A percentile compares a stretch with the other conserved stretches of the same genome.
These are phyloP conservation scores for Perognathus longimembris DNA, from an alignment of 2,113 vertebrate genomes.

Conservation along the genomic window DNA sequence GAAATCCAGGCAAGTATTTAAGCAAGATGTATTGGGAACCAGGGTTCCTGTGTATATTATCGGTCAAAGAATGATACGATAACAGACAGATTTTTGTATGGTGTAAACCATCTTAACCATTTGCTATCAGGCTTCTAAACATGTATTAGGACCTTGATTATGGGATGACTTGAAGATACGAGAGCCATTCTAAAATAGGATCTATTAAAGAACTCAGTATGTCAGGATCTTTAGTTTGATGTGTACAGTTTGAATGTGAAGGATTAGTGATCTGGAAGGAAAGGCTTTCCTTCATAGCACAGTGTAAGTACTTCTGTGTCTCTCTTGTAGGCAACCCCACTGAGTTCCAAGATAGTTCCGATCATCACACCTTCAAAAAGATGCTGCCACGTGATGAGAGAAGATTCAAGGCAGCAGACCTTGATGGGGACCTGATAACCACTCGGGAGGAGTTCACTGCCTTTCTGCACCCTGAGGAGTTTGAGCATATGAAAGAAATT, in stretches of 20 bases:
- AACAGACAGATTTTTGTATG: not conserved
- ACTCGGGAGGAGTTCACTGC: slow-evolving; percentile 96
- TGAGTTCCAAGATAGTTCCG: slow-evolving; percentile 94
- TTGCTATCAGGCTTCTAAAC: not conserved
- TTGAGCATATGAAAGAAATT: slow-evolving; percentile 97
- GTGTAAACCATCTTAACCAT: not conserved
- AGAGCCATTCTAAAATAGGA: not conserved
- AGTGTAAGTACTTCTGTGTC: not conserved
- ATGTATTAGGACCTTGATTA: too few relatives aligned
- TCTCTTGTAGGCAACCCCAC: slow-evolving; percentile 91
- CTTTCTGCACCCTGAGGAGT: slow-evolving; percentile 98
- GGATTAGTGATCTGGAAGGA: not conserved
- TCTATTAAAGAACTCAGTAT: not conserved
- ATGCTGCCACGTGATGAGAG: slow-evolving; percentile 98
- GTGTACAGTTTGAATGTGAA: not conserved
- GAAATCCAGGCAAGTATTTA: not conserved
- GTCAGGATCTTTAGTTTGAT: not conserved
- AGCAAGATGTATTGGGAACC: not conserved
- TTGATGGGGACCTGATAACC: slow-evolving; percentile 90
- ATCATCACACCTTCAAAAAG: slow-evolving; percentile 97
- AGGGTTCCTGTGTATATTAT: not conserved
- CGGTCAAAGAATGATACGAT: not conserved
- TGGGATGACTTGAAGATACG: not conserved
- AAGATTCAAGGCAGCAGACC: slow-evolving; percentile 93
- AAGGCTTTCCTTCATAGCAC: not conserved